Conservation (phyloP, 1,140 invertebrate genomes). For the Marisa cornuarietis region DNA sequence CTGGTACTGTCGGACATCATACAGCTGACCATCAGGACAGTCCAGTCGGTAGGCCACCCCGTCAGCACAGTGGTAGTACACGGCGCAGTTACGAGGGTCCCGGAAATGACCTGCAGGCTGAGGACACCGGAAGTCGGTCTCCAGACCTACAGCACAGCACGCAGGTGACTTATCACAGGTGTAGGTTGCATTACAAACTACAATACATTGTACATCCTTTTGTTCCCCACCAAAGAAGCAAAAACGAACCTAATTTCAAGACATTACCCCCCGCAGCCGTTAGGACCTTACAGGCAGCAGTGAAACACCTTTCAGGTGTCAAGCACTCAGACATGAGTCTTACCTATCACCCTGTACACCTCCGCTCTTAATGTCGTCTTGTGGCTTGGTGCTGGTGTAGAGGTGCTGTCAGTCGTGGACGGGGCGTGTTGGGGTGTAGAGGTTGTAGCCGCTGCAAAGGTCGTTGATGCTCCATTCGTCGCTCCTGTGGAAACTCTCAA, state of each 20-base stretch:
- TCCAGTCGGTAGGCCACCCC: slow-evolving; percentile 28
- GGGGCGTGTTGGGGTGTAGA: background rate
- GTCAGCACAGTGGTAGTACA: slow-evolving; percentile 31
- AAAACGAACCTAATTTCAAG: no score
- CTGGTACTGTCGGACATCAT: slow-evolving; percentile 11
- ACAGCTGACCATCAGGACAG: slow-evolving; percentile 26
- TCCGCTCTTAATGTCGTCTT: slow-evolving; percentile 1
- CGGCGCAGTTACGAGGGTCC: slow-evolving; percentile 30
- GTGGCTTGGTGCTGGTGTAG: background rate
- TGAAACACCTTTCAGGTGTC: no score
- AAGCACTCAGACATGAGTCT: background rate
- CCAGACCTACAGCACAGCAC: background rate
- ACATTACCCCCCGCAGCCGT: no score
- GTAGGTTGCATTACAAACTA: no score
- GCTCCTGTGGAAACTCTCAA: background rate
- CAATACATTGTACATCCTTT: background rate
- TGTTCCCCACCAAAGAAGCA: background rate
- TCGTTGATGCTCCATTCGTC: background rate
- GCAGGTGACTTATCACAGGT: background rate
- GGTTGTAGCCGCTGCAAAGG: background rate
- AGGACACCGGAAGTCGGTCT: slow-evolving; percentile 29
- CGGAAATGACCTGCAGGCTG: slow-evolving; percentile 29
- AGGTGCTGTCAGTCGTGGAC: background rate
- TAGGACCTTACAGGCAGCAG: no score
- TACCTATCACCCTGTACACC: slow-evolving; percentile 1